Conservation (phyloP, 2,113 vertebrate genomes). For the Sebastes schlegelii region DNA sequence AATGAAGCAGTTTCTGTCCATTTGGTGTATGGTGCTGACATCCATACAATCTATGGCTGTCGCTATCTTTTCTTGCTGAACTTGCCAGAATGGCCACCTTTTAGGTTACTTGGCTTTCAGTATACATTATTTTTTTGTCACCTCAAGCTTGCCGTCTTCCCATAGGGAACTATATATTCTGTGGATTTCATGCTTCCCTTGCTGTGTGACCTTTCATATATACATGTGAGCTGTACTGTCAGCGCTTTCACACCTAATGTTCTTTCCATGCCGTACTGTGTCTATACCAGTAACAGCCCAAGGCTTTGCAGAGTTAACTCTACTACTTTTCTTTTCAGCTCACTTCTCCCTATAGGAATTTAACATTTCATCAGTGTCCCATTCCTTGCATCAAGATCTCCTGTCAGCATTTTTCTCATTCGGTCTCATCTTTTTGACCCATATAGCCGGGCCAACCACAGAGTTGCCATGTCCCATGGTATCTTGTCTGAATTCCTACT, state of each 20-base stretch:
- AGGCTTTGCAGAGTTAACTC: slow-evolving; percentile 44
- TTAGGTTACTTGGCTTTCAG: slow-evolving; percentile 23
- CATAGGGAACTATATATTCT: slow-evolving; percentile 36
- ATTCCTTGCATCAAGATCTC: slow-evolving; percentile 11
- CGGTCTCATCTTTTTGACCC: background rate
- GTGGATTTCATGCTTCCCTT: slow-evolving; percentile 37
- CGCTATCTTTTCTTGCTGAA: slow-evolving; percentile 41
- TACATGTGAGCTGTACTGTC: slow-evolving; percentile 54
- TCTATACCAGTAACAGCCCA: slow-evolving; percentile 36
- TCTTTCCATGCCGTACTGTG: slow-evolving; percentile 25
- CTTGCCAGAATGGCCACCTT: slow-evolving; percentile 25
- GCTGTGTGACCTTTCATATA: slow-evolving; percentile 57
- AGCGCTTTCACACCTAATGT: slow-evolving; percentile 54
- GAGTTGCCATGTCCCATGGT: background rate
- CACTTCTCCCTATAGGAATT: slow-evolving; percentile 16
- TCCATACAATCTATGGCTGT: slow-evolving; percentile 3
- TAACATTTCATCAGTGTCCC: slow-evolving; percentile 6
- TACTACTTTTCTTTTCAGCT: slow-evolving; percentile 31
- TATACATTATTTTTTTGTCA: slow-evolving; percentile 47
- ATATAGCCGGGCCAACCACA: background rate
- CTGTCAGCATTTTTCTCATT: slow-evolving; percentile 24
- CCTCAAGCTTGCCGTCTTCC: slow-evolving; percentile 32
- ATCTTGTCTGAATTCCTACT: background rate
- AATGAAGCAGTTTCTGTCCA: background rate
- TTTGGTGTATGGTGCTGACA: slow-evolving; percentile 2